Base-by-base conservation (phyloP, 2,888 invertebrate genomes). In the Scaptomyza polygonia region DNA sequence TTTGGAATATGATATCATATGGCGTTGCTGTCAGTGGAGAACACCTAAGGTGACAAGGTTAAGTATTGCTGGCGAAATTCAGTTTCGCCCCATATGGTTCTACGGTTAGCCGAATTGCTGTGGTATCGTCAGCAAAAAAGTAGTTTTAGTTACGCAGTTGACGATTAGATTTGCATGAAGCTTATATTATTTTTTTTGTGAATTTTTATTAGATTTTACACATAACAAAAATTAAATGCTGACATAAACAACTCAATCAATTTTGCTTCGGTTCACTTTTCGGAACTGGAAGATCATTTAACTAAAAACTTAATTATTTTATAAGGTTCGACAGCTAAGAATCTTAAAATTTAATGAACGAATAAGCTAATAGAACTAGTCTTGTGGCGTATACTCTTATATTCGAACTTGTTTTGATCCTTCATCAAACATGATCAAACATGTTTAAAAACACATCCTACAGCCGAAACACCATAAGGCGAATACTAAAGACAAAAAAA, bases 1-100 rank as follows among this genome's bases (percentile, higher is more conserved):
- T 11, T 14, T 9, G 30, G 30, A 69, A 48, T 57, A 45, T 72
- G 82, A 79, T 79, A 63, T 81, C 82, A 77, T 58, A 79, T 76
- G 83, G 79, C 42, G 67, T 65, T 40, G 49, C 54, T 44, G 66
- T 64, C 79, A 63, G 58, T 64, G 47, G 54, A 65, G 54, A 65
- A 65, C 67, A 58, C 65, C 76, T 59, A 39, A 66, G 74, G 79
- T 77, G 85, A 56, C 80, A 81, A 81, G 80, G 85, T 66, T 44
- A 62, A 45, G 32, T 40, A 59, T 56, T 32, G 42, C 45, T 30
- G 44, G 51, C 32, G 49, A 40, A 45, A 3, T 36, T 47, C 32
- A 34, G 14, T 47, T 9, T n/a, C 30, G n/a, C 52, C 52, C 49
- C 76, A 68, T 45, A 63, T 62, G 55, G 51, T 44, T 69, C 44